Evolutionary conservation across 2,888 invertebrate genomes (phyloP).

Genomic region (Phortica magna): DNA sequence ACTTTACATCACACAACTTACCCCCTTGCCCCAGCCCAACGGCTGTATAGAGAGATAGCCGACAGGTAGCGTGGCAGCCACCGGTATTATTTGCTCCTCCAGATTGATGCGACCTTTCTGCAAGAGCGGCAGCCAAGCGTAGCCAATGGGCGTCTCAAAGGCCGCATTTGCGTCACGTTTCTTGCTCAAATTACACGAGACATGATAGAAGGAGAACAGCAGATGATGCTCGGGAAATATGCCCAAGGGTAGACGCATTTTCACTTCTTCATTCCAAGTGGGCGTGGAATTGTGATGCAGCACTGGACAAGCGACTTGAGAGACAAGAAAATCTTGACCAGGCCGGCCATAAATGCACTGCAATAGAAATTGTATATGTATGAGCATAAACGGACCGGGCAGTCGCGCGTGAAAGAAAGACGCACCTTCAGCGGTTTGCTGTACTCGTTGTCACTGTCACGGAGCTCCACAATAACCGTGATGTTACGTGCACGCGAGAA

Average conservation of each 20-base stretch:
- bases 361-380: neutral
- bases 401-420: neutral
- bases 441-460: conserved; percentile 88
- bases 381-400: neutral
- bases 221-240: conserved; percentile 92
- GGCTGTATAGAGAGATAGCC: conserved; percentile 95
- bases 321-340: conserved; percentile 82
- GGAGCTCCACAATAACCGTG: conserved; percentile 91
- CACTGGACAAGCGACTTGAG: conserved; percentile 87
- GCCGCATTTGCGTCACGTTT: conserved; percentile 85
- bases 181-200: conserved; percentile 93
- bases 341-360: conserved; percentile 88
- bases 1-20: conserved; percentile 77
- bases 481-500: conserved; percentile 97
- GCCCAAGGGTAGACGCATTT: conserved; percentile 92
- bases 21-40: conserved; percentile 93
- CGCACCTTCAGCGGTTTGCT: conserved; percentile 86
- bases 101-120: conserved; percentile 90
- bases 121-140: conserved; percentile 94
- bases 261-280: conserved; percentile 95
- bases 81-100: conserved; percentile 89
- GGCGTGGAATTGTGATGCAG: conserved; percentile 94
- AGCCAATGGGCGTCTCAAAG: conserved; percentile 91
- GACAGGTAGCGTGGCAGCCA: conserved; percentile 91
- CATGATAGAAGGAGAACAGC: conserved; percentile 96